Evolutionary conservation across 2,113 vertebrate species (phyloP).

Genomic region (Nerophis ophidion): DNA sequence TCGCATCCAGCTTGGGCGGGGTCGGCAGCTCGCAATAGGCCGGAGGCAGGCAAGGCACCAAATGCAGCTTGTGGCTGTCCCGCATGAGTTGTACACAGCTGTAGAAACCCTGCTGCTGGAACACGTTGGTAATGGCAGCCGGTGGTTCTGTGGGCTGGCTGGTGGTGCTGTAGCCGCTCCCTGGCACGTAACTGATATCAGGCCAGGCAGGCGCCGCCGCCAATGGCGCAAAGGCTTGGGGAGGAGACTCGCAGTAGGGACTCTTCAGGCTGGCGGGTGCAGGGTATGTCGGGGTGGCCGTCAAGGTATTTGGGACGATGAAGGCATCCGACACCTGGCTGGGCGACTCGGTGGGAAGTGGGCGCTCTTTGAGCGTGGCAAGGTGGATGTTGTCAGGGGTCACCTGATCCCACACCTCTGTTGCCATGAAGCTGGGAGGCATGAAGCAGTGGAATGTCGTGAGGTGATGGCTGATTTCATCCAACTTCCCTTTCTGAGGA

Average conservation of each 20-base stretch:
- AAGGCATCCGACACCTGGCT: conserved; percentile 3
- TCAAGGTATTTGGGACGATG: not conserved
- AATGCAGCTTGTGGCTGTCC: conserved; percentile 53
- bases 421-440: conserved; percentile 45
- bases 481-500: conserved; percentile 66
- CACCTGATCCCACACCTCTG: conserved; percentile 57
- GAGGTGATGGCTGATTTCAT: conserved; percentile 70
- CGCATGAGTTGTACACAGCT: conserved; percentile 66
- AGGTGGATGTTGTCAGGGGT: conserved; percentile 30
- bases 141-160: not conserved
- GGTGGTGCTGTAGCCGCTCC: conserved; percentile 54
- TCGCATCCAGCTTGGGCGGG: not conserved
- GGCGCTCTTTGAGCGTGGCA: not conserved
- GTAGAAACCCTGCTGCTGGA: conserved; percentile 64
- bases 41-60: conserved; percentile 59
- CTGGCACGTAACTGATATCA: conserved; percentile 25
- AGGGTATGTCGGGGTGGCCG: not conserved
- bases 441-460: conserved; percentile 64
- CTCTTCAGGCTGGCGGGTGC: not conserved
- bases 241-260: conserved; percentile 20
- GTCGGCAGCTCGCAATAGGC: conserved; percentile 27
- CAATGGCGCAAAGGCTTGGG: not conserved
- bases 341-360: rapidly evolving
- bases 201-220: conserved; percentile 8
- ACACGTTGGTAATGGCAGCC: not conserved